Evolutionary conservation across 2,113 vertebrate species (phyloP).

Genomic region (Sinocyclocheilus maitianheensis): DNA sequence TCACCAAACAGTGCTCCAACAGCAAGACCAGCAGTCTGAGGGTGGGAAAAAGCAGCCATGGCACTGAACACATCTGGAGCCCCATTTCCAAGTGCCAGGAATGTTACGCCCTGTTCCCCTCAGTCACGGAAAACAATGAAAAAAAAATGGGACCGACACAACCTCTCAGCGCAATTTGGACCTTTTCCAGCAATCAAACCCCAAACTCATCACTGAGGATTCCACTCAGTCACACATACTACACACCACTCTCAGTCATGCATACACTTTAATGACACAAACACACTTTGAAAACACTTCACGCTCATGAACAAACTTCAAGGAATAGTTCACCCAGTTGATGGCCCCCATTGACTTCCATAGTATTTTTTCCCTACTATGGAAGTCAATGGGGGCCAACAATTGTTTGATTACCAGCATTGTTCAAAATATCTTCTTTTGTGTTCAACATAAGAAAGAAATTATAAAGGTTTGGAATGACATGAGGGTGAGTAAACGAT

Average conservation of each 20-base stretch:
- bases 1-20: slow-evolving; percentile 90
- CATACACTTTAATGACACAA: background rate
- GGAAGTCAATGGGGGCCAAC: too few species aligned
- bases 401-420: too few species aligned
- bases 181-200: background rate
- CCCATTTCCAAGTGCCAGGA: slow-evolving; percentile 94
- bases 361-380: too few species aligned
- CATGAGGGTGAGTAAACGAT: too few species aligned
- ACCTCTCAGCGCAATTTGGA: background rate
- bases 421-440: too few species aligned
- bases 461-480: too few species aligned
- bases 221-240: background rate
- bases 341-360: too few species aligned
- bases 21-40: slow-evolving; percentile 88
- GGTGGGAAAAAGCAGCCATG: slow-evolving; percentile 87
- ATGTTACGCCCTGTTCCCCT: slow-evolving; percentile 89
- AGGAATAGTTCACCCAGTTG: too few species aligned
- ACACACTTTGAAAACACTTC: background rate
- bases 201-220: background rate
- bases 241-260: background rate
- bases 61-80: slow-evolving; percentile 97
- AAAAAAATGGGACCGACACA: background rate
- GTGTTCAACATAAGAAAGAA: too few species aligned
- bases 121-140: slow-evolving; percentile 64
- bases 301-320: background rate